A percentile compares a stretch with the other conserved stretches of the same genome.
Conservation (phyloP, 2,797 vertebrate genomes). For the Peromyscus aztecus region DNA sequence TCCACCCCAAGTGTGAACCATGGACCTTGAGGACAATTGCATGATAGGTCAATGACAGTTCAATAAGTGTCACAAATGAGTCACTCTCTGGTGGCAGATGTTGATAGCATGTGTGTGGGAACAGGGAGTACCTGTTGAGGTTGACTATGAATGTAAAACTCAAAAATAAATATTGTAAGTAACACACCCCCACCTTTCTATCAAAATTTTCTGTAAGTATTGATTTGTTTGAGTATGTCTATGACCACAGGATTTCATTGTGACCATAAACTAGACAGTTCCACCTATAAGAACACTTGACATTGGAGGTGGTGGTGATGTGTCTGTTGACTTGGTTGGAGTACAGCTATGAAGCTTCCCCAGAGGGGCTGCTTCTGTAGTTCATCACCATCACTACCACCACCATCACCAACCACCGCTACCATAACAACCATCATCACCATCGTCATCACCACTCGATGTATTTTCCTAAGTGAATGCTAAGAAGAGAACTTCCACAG, state of each 20-base stretch:
- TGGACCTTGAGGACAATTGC: not conserved
- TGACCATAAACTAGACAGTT: constrained; percentile 94
- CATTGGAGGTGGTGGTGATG: constrained; percentile 81
- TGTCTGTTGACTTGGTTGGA: constrained; percentile 91
- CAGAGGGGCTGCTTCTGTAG: constrained; percentile 85
- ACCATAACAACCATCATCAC: not conserved
- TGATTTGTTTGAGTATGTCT: constrained; percentile 90
- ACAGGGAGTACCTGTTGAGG: not conserved
- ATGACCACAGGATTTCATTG: constrained; percentile 90
- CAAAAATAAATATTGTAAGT: not conserved
- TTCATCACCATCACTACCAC: not conserved
- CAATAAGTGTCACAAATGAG: not conserved
- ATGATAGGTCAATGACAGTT: not conserved
- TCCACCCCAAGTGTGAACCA: not conserved
- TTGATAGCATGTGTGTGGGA: not conserved
- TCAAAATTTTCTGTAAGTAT: constrained; percentile 90
- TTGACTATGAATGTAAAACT: not conserved
- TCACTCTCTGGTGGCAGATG: not conserved
- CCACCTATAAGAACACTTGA: constrained; percentile 92
- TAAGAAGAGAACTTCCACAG: not conserved
- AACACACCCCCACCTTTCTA: constrained; percentile 86
- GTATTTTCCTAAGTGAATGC: not conserved
- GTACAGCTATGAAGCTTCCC: constrained; percentile 91
- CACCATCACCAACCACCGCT: not conserved
- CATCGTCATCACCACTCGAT: not conserved